Percentiles rank a stretch among this genome's conserved stretches.
Conservation (phyloP, 1,140 invertebrate genomes). For the Ips typographus region DNA sequence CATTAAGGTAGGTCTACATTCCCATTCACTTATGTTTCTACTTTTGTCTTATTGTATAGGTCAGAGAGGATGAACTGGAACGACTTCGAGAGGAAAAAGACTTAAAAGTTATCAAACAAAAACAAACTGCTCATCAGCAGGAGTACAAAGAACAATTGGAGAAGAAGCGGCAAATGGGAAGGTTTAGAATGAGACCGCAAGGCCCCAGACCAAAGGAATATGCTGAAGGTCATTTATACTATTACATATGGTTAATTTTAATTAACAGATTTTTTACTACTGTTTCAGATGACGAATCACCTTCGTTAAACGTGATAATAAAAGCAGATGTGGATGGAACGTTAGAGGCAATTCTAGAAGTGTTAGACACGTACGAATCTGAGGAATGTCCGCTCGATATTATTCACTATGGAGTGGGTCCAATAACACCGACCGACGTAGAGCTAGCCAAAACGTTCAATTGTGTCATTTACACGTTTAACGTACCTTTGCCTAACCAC, state of each 20-base stretch:
- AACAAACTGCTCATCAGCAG: slow-evolving; percentile 66
- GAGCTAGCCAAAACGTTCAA: slow-evolving; percentile 84
- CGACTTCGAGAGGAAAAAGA: slow-evolving; percentile 66
- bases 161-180: slow-evolving; percentile 62
- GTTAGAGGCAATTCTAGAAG: slow-evolving; percentile 91
- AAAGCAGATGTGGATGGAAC: slow-evolving; percentile 86
- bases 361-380: slow-evolving; percentile 84
- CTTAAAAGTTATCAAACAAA: slow-evolving; percentile 63
- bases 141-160: slow-evolving; percentile 69
- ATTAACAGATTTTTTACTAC: background rate
- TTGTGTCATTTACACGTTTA: slow-evolving; percentile 86
- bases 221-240: slow-evolving; percentile 48
- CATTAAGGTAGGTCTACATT: slow-evolving; percentile 55
- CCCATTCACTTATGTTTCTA: background rate
- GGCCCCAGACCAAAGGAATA: slow-evolving; percentile 64
- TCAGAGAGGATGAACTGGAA: slow-evolving; percentile 60
- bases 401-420: slow-evolving; percentile 88
- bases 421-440: slow-evolving; percentile 79
- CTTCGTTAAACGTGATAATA: slow-evolving; percentile 61
- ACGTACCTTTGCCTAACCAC: slow-evolving; percentile 63
- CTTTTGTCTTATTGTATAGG: slow-evolving; percentile 42
- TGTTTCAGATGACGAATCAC: slow-evolving; percentile 50
- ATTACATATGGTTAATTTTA: background rate
- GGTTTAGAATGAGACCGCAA: slow-evolving; percentile 54
- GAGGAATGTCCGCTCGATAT: slow-evolving; percentile 78